phyloP scores from a whole-genome alignment of 2,888 invertebrate species.

The Trilocha varians region DNA sequence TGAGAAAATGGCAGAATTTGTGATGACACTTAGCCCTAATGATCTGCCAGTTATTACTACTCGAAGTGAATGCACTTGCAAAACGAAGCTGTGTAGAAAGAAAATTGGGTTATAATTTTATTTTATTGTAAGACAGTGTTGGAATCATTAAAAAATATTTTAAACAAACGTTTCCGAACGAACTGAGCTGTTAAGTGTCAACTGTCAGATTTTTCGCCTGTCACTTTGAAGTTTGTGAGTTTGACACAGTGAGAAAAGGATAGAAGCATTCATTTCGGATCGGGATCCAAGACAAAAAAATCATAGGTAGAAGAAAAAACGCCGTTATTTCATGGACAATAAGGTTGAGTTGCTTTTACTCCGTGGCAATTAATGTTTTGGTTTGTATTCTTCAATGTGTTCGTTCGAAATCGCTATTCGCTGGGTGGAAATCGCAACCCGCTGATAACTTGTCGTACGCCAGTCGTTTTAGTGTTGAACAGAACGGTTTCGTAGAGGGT shows the following conservation, averaged over 20 bases:
- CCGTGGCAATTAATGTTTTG: background rate
- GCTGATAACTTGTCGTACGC: background rate
- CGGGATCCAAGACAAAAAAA: too few species aligned
- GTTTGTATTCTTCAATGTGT: too few species aligned
- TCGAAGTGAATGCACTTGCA: conserved; percentile 36
- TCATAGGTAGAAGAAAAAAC: too few species aligned
- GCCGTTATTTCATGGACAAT: conserved; percentile 4
- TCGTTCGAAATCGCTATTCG: too few species aligned
- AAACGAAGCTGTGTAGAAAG: conserved; percentile 21
- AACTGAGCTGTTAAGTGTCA: background rate
- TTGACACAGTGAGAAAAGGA: background rate
- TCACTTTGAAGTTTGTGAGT: too few species aligned
- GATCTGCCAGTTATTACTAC: conserved; percentile 37
- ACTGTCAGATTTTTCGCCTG: too few species aligned
- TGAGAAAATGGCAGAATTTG: conserved; percentile 37
- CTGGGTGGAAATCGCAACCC: background rate
- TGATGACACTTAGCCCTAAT: conserved; percentile 27
- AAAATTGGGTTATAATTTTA: conserved; percentile 22
- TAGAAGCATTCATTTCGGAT: too few species aligned
- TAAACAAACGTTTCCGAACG: conserved; percentile 3
- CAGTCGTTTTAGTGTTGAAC: conserved; percentile 10
- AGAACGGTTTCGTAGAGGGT: conserved; percentile 33
- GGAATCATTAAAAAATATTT: conserved; percentile 5
- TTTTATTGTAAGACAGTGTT: background rate
- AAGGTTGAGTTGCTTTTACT: too few species aligned